These are phyloP conservation scores for Leptinotarsa texana DNA, from an alignment of 1,140 invertebrate species.

Conservation along the genomic window DNA sequence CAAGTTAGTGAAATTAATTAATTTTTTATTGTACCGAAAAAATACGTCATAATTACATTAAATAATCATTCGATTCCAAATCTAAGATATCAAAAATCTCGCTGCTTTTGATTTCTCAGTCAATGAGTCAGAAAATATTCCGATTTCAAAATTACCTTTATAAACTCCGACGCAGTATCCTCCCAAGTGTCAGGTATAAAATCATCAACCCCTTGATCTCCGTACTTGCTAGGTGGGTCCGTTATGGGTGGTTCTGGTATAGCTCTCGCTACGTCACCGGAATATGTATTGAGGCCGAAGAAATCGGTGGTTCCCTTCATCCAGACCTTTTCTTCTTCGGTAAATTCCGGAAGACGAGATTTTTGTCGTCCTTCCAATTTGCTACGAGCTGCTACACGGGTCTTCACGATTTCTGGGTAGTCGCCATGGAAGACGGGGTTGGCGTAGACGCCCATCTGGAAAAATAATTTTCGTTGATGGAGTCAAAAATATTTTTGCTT, in stretches of 20 bases:
- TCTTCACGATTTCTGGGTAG: slow-evolving; percentile 27
- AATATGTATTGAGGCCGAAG: slow-evolving; percentile 60
- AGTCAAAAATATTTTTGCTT: too few relatives aligned
- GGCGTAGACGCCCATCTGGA: slow-evolving; percentile 11
- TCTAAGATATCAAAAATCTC: too few relatives aligned
- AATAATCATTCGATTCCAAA: too few relatives aligned
- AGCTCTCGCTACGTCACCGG: slow-evolving; percentile 21
- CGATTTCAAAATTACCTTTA: not conserved
- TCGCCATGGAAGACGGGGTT: slow-evolving; percentile 22
- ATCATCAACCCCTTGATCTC: not conserved
- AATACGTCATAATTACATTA: too few relatives aligned
- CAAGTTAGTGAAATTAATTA: too few relatives aligned
- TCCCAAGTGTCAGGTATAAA: slow-evolving; percentile 5
- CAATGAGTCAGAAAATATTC: too few relatives aligned
- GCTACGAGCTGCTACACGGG: slow-evolving; percentile 8
- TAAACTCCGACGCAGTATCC: not conserved
- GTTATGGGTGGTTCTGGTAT: not conserved
- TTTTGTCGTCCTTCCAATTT: not conserved
- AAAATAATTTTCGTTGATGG: not conserved
- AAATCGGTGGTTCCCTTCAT: slow-evolving; percentile 66
- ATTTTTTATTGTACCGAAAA: too few relatives aligned
- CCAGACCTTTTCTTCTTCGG: slow-evolving; percentile 59
- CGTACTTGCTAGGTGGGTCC: not conserved
- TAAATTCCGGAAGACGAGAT: slow-evolving; percentile 61
- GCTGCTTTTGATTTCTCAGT: too few relatives aligned